phyloP scores from a whole-genome alignment of 2,797 vertebrate species.

The Gouania willdenowi region DNA sequence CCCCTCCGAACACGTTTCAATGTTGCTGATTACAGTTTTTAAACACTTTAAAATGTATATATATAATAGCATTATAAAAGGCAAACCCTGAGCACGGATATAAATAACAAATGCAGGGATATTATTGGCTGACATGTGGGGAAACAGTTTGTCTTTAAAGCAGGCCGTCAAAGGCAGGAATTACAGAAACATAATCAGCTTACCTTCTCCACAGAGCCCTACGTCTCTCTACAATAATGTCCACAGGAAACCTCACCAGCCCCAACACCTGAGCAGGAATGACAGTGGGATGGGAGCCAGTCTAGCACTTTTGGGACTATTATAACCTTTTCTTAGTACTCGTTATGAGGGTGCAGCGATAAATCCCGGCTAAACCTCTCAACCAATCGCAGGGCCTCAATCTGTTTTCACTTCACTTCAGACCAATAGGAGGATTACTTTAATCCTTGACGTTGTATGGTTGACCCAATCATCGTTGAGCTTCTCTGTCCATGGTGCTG shows the following conservation, averaged over 20 bases:
- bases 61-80: background rate
- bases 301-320: no score
- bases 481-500: conserved; percentile 70
- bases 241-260: background rate
- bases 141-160: background rate
- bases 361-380: conserved; percentile 6
- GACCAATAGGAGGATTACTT: conserved; percentile 54
- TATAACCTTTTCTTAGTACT: background rate
- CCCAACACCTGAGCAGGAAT: background rate
- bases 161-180: conserved; percentile 26
- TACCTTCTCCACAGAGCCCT: conserved; percentile 54
- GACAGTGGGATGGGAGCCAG: no score
- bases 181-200: conserved; percentile 65
- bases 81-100: no score
- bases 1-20: conserved; percentile 3
- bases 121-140: background rate
- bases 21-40: conserved; percentile 1
- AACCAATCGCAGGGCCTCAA: conserved; percentile 37
- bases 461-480: conserved; percentile 46
- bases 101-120: background rate
- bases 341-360: conserved; percentile 15
- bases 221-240: background rate
- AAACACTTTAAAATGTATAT: background rate
- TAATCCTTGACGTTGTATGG: conserved; percentile 46
- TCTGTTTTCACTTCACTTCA: conserved; percentile 33